Conservation (phyloP, 2,888 invertebrate species). For the Microctonus brassicae region DNA sequence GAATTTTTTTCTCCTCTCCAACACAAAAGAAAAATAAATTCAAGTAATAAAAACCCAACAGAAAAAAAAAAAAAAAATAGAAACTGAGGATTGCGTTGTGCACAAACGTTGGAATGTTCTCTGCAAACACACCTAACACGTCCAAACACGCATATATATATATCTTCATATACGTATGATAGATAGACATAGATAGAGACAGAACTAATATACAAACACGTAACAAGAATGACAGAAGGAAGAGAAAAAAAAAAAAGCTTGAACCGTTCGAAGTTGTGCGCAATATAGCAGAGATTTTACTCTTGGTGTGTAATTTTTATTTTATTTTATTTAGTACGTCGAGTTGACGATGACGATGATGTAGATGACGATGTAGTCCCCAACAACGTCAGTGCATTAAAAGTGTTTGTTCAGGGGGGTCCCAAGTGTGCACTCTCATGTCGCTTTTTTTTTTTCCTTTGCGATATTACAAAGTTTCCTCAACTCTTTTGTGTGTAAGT, state of each 20-base stretch:
- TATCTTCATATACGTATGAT: background rate
- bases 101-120: constrained; percentile 55
- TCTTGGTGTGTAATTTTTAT: background rate
- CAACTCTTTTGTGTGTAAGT: too few species aligned
- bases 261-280: background rate
- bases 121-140: constrained; percentile 58
- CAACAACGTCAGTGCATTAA: constrained; percentile 53
- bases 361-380: constrained; percentile 37
- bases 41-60: too few species aligned
- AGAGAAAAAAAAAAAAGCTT: background rate
- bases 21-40: background rate
- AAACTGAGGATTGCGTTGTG: background rate
- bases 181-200: too few species aligned
- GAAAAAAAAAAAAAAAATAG: background rate
- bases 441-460: constrained; percentile 51
- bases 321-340: background rate
- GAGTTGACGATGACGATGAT: constrained; percentile 29
- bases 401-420: constrained; percentile 57
- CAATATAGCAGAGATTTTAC: background rate
- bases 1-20: background rate
- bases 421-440: constrained; percentile 32
- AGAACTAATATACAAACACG: constrained; percentile 19
- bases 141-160: background rate
- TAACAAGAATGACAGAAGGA: constrained; percentile 1
- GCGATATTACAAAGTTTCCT: constrained; percentile 31